These are phyloP conservation scores for Heliconius ismenius DNA, from an alignment of 2,888 invertebrate species.

Conservation along the genomic window DNA sequence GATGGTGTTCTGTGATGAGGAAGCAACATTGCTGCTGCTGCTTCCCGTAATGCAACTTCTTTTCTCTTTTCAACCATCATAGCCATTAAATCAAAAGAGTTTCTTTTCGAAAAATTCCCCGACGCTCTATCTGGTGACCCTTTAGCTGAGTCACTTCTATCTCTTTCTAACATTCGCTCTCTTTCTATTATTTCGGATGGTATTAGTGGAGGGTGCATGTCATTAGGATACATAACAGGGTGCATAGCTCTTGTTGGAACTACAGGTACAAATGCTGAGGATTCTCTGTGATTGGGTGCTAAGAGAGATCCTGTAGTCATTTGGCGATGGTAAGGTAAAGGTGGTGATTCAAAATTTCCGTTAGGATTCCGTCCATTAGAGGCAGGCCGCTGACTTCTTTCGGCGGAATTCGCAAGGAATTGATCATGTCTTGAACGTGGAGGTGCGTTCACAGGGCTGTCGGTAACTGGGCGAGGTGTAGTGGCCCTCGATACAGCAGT, in stretches of 20 bases:
- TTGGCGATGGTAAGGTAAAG: slow-evolving; percentile 85
- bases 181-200: slow-evolving; percentile 82
- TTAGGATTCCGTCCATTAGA: slow-evolving; percentile 79
- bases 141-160: slow-evolving; percentile 74
- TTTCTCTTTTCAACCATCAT: slow-evolving; percentile 95
- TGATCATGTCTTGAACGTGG: slow-evolving; percentile 82
- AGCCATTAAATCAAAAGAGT: slow-evolving; percentile 90
- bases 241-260: slow-evolving; percentile 90
- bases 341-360: slow-evolving; percentile 84
- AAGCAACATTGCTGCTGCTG: slow-evolving; percentile 86
- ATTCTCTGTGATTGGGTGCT: slow-evolving; percentile 85
- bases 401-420: slow-evolving; percentile 81
- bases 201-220: slow-evolving; percentile 86
- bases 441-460: slow-evolving; percentile 71
- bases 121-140: slow-evolving; percentile 76
- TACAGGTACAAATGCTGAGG: slow-evolving; percentile 93
- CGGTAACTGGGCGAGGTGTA: slow-evolving; percentile 77
- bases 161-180: slow-evolving; percentile 78
- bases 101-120: slow-evolving; percentile 71
- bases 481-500: slow-evolving; percentile 75
- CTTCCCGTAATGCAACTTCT: slow-evolving; percentile 88
- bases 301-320: slow-evolving; percentile 77
- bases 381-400: slow-evolving; percentile 72
- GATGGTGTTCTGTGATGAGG: slow-evolving; percentile 80
- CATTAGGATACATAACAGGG: slow-evolving; percentile 86